Evolutionary conservation across 2,888 invertebrate genomes (phyloP), one percentile per base, ranked within the genome.

Genomic region (Amphimallon solstitiale): DNA sequence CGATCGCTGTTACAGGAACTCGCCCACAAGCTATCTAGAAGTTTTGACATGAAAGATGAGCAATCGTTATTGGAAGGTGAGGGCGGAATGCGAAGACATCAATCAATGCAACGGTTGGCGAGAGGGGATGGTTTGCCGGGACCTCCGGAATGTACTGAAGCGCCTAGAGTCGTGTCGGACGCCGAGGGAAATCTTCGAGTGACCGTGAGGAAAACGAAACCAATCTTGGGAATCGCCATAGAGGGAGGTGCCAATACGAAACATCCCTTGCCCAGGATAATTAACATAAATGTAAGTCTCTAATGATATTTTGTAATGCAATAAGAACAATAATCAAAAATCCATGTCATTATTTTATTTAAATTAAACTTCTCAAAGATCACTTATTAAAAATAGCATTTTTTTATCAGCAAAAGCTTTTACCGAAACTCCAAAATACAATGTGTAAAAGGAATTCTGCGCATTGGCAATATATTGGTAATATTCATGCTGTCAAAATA

Each of bases 231-330:
- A 73, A 95, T 98, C 78, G 97, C 97, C 70, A 97, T 98, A 78
- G 97, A 97, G 85, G 98, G 98, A 69, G 98, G 98, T 70, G 94
- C 94, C 76, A 96, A 98, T 83, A 97, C 97, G 48, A 93, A 93
- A 79, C 97, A 97, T 84, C 94, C 95, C 63, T 86, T 97, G 78
- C 97, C 97, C 61, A 89, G 96, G 80, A 96, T 98, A 78, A 97
- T 97, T 78, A 96, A 95, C 83, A 96, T 98, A 80, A 97, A 97
- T 84, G 97, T 97, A 83, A 89, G 92, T 43, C 12, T n/a, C 9
- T 54, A 12, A 2, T 35, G 14, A 9, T 1, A 29, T 29, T 5
- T 2, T 29, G 5, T 9, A n/a, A n/a, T n/a, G n/a, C n/a, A n/a
- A n/a, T n/a, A n/a, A n/a, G n/a, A n/a, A n/a, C n/a, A n/a, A n/a